Evolutionary conservation across 2,113 vertebrate species (phyloP), one percentile per base, ranked within the genome.

Genomic region (Carlito syrichta): DNA sequence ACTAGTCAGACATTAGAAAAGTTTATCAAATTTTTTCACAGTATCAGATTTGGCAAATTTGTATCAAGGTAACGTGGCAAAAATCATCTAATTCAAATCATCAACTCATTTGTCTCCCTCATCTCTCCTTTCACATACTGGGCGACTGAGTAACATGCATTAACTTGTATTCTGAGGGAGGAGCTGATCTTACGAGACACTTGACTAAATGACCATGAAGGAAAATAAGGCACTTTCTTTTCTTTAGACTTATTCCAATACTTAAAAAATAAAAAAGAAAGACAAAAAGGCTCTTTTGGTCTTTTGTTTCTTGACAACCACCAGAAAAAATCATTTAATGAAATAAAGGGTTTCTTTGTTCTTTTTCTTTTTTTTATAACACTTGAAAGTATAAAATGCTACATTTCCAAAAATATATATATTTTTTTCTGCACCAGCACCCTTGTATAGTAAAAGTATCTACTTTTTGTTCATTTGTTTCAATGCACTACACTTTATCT

Each of bases 351-450:
- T 99, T 99, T 99, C 99, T 99, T 99, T 99, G 99, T 99, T 99
- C 99, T 99, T 99, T 98, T 98, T 99, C 96, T 98, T 95, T 98
- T 98, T 99, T 98, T 98, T 98, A 99, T 99, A 99, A 99, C 99
- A 99, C 99, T 99, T 99, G 99, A 99, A 99, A 99, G 99, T 99
- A 99, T 99, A 99, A 99, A 99, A 99, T 99, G 99, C 99, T 99
- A 99, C 98, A 98, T 98, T 99, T 99, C 98, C 99, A 99, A 99
- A 99, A 99, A 99, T 99, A 99, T 99, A 99, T 99, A 99, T 98
- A 98, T 99, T 99, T 99, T 99, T 99, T 99, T 99, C 98, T 99
- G 99, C 99, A 99, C 99, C 99, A 99, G 99, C 99, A 99, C 99
- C 99, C 99, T 99, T 98, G 98, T 98, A 98, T 99, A 98, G 98